A percentile compares a stretch with the other conserved stretches of the same genome.
phyloP scores from a whole-genome alignment of 2,797 vertebrate genomes.

The Melopsittacus undulatus region DNA sequence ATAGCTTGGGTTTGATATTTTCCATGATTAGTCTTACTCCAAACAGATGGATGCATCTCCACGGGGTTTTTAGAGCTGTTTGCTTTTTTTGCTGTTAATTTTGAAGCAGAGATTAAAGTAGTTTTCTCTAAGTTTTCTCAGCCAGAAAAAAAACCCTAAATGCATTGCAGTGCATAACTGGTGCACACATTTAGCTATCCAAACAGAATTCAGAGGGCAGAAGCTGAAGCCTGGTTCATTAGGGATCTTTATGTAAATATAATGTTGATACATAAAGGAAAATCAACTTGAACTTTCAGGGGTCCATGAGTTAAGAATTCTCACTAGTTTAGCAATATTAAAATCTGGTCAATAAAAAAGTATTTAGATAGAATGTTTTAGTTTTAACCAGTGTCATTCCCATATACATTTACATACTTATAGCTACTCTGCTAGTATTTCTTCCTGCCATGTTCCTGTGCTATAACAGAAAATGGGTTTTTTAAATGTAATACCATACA shows the following conservation, averaged over 20 bases:
- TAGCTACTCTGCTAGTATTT: background rate
- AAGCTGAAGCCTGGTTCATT: background rate
- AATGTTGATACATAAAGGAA: background rate
- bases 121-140: background rate
- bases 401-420: constrained; percentile 20
- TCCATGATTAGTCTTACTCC: background rate
- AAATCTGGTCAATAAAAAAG: background rate
- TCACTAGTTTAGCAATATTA: background rate
- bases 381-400: background rate
- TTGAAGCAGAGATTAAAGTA: background rate
- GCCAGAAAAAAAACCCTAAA: background rate
- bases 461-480: constrained; percentile 1
- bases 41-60: background rate
- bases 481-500: background rate
- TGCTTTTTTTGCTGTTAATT: background rate
- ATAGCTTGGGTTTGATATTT: background rate
- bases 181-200: background rate
- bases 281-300: background rate
- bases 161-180: background rate
- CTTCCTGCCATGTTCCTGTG: background rate
- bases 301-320: background rate
- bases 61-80: background rate
- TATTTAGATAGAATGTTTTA: background rate
- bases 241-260: background rate
- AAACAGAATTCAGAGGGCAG: background rate